Percentiles rank a stretch among this genome's conserved stretches.
Evolutionary conservation across 2,888 invertebrate species (phyloP).

Genomic region (Stratiomys singularior): DNA sequence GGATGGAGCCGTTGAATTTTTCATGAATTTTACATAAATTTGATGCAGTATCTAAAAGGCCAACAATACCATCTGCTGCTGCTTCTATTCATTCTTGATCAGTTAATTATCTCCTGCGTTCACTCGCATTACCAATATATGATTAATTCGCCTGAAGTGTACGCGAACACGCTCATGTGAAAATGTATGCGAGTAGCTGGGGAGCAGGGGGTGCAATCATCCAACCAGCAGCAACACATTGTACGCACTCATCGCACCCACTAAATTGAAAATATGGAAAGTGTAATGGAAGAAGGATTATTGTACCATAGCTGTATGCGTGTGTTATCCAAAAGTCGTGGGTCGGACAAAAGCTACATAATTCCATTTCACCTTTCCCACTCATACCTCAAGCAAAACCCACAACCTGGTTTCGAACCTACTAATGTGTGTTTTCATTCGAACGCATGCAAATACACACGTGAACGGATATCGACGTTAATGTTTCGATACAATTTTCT

Average conservation of each 20-base stretch:
- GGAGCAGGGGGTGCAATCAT: too few relatives aligned
- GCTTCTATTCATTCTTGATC: too few relatives aligned
- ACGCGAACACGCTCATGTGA: too few relatives aligned
- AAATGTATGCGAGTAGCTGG: too few relatives aligned
- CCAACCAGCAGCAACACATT: background rate
- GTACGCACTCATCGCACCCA: background rate
- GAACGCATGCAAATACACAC: background rate
- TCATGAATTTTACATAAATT: too few relatives aligned
- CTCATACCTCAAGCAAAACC: background rate
- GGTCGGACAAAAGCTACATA: slow-evolving; percentile 16
- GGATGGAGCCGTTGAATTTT: too few relatives aligned
- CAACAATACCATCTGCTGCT: too few relatives aligned
- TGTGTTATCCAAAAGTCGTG: background rate
- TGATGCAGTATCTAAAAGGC: too few relatives aligned
- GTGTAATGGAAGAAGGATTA: background rate
- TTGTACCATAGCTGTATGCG: background rate
- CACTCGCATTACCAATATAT: too few relatives aligned
- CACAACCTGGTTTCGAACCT: background rate
- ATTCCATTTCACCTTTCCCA: slow-evolving; percentile 4
- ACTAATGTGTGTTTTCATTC: background rate
- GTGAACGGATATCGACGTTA: background rate
- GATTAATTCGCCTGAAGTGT: too few relatives aligned
- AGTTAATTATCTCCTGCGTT: too few relatives aligned
- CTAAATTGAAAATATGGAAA: background rate
- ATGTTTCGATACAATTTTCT: background rate